These are phyloP conservation scores for Platycnemis pennipes DNA, from an alignment of 2,888 invertebrate genomes.

Conservation along the genomic window DNA sequence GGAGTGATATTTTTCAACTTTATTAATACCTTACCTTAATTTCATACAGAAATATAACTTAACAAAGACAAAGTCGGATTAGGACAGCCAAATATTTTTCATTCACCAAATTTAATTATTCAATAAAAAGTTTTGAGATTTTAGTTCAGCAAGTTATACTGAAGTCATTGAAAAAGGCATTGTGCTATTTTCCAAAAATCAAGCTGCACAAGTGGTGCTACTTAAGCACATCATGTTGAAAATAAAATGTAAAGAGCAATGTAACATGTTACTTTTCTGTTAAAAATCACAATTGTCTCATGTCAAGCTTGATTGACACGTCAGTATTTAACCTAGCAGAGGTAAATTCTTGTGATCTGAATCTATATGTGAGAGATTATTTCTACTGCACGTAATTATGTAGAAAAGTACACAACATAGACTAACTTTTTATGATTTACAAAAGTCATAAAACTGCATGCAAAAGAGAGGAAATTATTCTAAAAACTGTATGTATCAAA, in stretches of 20 bases:
- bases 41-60: conserved; percentile 51
- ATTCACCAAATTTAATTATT: conserved; percentile 2
- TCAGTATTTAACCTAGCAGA: conserved; percentile 16
- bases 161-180: neutral
- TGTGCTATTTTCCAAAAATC: conserved; percentile 10
- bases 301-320: conserved; percentile 2
- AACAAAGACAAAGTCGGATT: conserved; percentile 38
- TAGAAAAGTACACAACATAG: neutral
- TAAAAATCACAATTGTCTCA: neutral
- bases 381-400: neutral
- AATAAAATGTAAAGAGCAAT: conserved; percentile 1
- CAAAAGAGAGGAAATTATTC: neutral
- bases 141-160: conserved; percentile 1
- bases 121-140: neutral
- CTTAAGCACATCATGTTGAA: neutral
- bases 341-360: conserved; percentile 36
- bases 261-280: neutral
- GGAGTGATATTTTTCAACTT: conserved; percentile 66
- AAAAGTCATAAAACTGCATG: neutral
- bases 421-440: conserved; percentile 6
- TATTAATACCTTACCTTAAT: conserved; percentile 63
- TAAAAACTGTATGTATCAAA: neutral
- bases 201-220: conserved; percentile 16
- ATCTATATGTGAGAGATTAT: neutral
- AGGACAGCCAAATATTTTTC: conserved; percentile 40